Evolutionary conservation across 2,797 vertebrate species (phyloP).

Genomic region (Sciurus carolinensis): DNA sequence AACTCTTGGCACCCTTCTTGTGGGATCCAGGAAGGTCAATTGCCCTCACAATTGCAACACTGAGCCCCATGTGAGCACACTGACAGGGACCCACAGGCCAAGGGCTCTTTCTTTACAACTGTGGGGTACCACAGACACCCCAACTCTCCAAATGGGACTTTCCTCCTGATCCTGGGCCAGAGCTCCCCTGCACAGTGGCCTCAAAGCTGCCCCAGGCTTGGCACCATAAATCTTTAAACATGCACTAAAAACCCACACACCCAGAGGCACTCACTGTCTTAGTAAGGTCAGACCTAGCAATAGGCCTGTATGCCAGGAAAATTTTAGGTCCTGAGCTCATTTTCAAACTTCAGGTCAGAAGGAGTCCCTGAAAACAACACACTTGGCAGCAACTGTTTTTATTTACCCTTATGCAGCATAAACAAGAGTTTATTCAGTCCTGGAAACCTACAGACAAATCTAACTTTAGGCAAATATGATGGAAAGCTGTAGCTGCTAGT

Average conservation of each 20-base stretch:
- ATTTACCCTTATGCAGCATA: not conserved
- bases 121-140: not conserved
- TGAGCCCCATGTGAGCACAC: fast-evolving
- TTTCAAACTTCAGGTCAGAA: not conserved
- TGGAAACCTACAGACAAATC: not conserved
- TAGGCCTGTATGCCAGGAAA: not conserved
- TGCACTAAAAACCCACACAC: not conserved
- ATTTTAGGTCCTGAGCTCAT: not conserved
- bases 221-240: not conserved
- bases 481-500: not conserved
- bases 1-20: not conserved
- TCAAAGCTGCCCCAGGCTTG: not conserved
- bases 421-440: not conserved
- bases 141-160: not conserved
- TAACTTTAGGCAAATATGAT: not conserved
- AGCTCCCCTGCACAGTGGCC: not conserved
- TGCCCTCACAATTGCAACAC: fast-evolving
- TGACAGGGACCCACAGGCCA: not conserved
- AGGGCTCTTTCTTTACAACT: not conserved
- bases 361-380: not conserved
- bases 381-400: not conserved
- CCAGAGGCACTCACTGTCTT: not conserved
- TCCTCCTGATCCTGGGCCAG: fast-evolving
- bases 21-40: no score
- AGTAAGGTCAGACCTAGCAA: not conserved